These are phyloP conservation scores for Drosophila seclusa DNA, from an alignment of 2,888 invertebrate genomes.

Conservation along the genomic window DNA sequence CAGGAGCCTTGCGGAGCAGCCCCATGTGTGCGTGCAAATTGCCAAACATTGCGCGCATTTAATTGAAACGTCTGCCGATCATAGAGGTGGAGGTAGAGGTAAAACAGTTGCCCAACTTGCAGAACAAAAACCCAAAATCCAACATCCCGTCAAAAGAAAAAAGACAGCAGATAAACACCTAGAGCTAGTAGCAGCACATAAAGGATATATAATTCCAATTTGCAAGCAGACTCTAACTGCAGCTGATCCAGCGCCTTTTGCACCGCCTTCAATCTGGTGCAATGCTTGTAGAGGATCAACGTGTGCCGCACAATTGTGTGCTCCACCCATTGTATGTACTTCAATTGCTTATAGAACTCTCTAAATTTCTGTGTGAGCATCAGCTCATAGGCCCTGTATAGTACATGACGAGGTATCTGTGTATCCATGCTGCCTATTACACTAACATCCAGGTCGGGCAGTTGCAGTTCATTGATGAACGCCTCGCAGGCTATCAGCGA, in stretches of 20 bases:
- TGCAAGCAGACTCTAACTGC: background rate
- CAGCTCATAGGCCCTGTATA: slow-evolving; percentile 33
- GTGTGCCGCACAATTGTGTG: slow-evolving; percentile 49
- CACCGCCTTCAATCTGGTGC: slow-evolving; percentile 32
- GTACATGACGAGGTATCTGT: slow-evolving; percentile 23
- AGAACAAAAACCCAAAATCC: slow-evolving; percentile 4
- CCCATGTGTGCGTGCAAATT: slow-evolving; percentile 77
- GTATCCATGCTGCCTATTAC: slow-evolving; percentile 29
- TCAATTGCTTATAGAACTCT: slow-evolving; percentile 35
- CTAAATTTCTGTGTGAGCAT: slow-evolving; percentile 13
- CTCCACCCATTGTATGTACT: slow-evolving; percentile 46
- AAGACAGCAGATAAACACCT: slow-evolving; percentile 30
- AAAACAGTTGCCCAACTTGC: slow-evolving; percentile 35
- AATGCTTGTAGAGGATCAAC: slow-evolving; percentile 44
- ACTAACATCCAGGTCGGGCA: slow-evolving; percentile 19
- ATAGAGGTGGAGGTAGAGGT: slow-evolving; percentile 27
- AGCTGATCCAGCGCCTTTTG: slow-evolving; percentile 25
- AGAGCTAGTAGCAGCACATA: slow-evolving; percentile 22
- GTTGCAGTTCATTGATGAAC: slow-evolving; percentile 20
- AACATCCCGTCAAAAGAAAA: slow-evolving; percentile 31
- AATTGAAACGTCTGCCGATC: slow-evolving; percentile 73
- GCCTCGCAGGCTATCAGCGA: slow-evolving; percentile 24
- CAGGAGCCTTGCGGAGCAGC: slow-evolving; percentile 17
- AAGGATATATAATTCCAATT: slow-evolving; percentile 22
- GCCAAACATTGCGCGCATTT: slow-evolving; percentile 65